Evolutionary conservation across 1,140 invertebrate species (phyloP).

Genomic region (Marisa cornuarietis): DNA sequence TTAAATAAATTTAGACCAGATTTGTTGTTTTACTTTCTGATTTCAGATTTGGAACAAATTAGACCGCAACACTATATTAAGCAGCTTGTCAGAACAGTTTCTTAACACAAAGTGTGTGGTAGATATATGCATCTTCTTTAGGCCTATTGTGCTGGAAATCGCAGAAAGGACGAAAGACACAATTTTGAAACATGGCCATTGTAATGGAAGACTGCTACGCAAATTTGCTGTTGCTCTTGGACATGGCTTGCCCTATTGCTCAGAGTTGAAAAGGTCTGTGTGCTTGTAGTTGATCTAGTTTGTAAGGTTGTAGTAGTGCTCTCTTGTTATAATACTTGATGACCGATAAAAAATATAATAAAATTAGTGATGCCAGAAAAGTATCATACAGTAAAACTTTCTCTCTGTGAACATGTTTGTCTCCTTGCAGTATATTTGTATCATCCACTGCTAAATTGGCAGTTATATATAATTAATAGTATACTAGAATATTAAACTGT

Average conservation of each 20-base stretch:
- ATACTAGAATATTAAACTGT: too few relatives aligned
- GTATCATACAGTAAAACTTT: too few relatives aligned
- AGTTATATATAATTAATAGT: too few relatives aligned
- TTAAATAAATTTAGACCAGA: background rate
- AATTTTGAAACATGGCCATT: slow-evolving; percentile 17
- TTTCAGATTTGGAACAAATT: slow-evolving; percentile 54
- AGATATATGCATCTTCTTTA: slow-evolving; percentile 37
- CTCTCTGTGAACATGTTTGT: too few relatives aligned
- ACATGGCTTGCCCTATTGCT: slow-evolving; percentile 33
- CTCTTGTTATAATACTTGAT: too few relatives aligned
- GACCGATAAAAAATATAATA: too few relatives aligned
- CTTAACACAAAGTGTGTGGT: slow-evolving; percentile 36
- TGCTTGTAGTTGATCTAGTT: too few relatives aligned
- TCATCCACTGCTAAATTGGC: too few relatives aligned
- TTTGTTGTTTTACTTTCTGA: background rate
- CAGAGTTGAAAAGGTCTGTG: slow-evolving; percentile 38
- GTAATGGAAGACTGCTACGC: slow-evolving; percentile 15
- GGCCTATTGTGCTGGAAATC: slow-evolving; percentile 44
- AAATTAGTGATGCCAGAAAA: too few relatives aligned
- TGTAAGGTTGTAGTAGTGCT: too few relatives aligned
- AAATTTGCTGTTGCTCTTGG: slow-evolving; percentile 44
- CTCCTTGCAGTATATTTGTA: too few relatives aligned
- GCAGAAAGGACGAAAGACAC: slow-evolving; percentile 31
- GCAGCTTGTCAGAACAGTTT: slow-evolving; percentile 39
- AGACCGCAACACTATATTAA: slow-evolving; percentile 37